Base-by-base conservation (phyloP, 2,797 vertebrate genomes). In the Masticophis lateralis region DNA sequence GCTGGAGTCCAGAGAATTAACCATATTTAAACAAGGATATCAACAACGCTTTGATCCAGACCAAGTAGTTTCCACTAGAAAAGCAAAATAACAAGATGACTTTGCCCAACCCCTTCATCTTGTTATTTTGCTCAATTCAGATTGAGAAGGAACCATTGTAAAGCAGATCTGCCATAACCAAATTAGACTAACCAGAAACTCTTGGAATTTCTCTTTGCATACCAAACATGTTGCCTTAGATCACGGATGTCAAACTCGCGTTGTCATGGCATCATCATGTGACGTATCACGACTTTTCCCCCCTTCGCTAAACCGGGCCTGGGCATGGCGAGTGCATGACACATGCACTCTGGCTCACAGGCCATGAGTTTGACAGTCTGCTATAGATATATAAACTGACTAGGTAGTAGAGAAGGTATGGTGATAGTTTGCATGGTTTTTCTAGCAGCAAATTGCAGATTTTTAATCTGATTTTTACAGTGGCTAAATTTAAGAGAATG, bases 311-410 rank as follows among this genome's bases (percentile, higher is more conserved):
- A 57, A 57, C 56, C 0, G 13, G 56, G 16, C 4, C 0, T 57
- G 56, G 56, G 56, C 56, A 57, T 57, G 14, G 56, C 56, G 3
- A 57, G 14, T 0, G 1, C 1, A 0, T 57, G 16, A 57, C 0
- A 5, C 16, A 57, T n/a, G n/a, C n/a, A n/a, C n/a, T 57, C 56
- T 1, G 4, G 13, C 14, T 14, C 56, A 1, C 0, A 3, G 25
- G 25, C 25, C 60, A 27, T 14, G 5, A 27, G 60, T 61, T 61
- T 61, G 60, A 61, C 56, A 61, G 25, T 3, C 25, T 69, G 6
- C n/a, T 69, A 69, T 20, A 37, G 16, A 74, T 37, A 74, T 22
- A 79, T 79, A 79, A 43, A 79, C 3, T 79, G 32, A 43, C 32
- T 20, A 22, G 1, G 10, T 43, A 79, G 74, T 4, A 43, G 69